phyloP scores from a whole-genome alignment of 2,888 invertebrate genomes.

The Scrobipalpa atriplicella region DNA sequence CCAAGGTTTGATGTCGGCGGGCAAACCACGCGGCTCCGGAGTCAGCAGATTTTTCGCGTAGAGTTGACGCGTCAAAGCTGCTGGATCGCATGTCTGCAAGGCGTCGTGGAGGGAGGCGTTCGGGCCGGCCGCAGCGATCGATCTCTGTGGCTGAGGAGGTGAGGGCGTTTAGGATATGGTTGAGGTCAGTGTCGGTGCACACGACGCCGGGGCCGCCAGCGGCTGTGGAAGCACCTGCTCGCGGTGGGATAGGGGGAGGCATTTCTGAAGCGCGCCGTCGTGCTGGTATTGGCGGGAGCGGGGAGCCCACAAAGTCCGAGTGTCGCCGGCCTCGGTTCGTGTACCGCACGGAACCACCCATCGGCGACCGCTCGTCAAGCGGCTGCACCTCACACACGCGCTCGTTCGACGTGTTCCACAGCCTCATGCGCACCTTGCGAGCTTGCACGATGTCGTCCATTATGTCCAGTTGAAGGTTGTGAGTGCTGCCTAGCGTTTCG shows the following conservation, averaged over 20 bases:
- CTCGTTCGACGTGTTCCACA: conserved; percentile 92
- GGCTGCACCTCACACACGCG: conserved; percentile 92
- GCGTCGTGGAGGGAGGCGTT: conserved; percentile 80
- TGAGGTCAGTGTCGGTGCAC: conserved; percentile 91
- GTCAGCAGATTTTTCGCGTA: conserved; percentile 76
- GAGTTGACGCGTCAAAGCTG: conserved; percentile 91
- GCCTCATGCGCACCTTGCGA: conserved; percentile 91
- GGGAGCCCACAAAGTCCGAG: conserved; percentile 87
- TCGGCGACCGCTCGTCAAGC: conserved; percentile 85
- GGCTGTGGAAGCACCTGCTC: conserved; percentile 66
- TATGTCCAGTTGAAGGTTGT: conserved; percentile 92
- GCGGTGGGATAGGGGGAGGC: conserved; percentile 80
- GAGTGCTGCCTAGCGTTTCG: conserved; percentile 88
- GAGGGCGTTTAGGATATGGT: conserved; percentile 89
- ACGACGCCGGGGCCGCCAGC: conserved; percentile 84
- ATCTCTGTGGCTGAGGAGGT: conserved; percentile 92
- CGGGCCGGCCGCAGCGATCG: conserved; percentile 85
- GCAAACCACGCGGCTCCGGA: conserved; percentile 89
- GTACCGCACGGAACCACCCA: conserved; percentile 82
- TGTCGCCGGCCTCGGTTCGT: conserved; percentile 85
- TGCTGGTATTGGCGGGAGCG: conserved; percentile 83
- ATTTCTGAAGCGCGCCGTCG: conserved; percentile 89
- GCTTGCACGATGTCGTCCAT: conserved; percentile 95
- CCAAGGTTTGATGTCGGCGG: conserved; percentile 90
- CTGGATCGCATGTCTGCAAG: conserved; percentile 90